A percentile compares a stretch with the other conserved stretches of the same genome.
Conservation (phyloP, 2,113 vertebrate species). For the Thunnus thynnus region DNA sequence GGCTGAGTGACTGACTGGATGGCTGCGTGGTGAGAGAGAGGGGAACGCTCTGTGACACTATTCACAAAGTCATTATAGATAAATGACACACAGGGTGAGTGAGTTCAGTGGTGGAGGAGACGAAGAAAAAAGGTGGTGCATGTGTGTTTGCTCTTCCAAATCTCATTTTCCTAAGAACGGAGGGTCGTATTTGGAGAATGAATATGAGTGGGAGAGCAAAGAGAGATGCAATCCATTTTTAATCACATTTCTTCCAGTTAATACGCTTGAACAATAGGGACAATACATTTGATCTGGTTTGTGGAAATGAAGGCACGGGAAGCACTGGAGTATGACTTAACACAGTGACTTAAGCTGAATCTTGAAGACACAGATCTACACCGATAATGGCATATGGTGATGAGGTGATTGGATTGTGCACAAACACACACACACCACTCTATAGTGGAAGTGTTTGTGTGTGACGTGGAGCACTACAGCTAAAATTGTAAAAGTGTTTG, state of each 20-base stretch:
- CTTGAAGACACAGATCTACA: conserved; percentile 45
- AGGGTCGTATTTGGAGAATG: conserved; percentile 71
- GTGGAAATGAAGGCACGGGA: conserved; percentile 54
- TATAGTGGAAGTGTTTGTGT: too few species aligned
- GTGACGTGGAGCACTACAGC: background rate
- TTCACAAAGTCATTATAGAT: conserved; percentile 96
- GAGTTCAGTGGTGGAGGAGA: conserved; percentile 83
- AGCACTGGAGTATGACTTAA: conserved; percentile 55
- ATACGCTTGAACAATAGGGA: conserved; percentile 70
- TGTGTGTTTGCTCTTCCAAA: conserved; percentile 70
- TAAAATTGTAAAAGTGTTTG: background rate
- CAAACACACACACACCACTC: background rate
- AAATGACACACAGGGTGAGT: conserved; percentile 86
- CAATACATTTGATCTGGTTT: conserved; percentile 68
- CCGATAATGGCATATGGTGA: conserved; percentile 28
- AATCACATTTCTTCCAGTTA: conserved; percentile 71
- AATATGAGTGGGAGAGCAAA: conserved; percentile 66
- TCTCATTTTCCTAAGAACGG: conserved; percentile 74
- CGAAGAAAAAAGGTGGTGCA: conserved; percentile 52
- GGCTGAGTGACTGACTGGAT: conserved; percentile 87
- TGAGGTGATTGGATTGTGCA: background rate
- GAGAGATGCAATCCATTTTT: conserved; percentile 70
- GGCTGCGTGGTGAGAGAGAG: conserved; percentile 71
- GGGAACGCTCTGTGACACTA: conserved; percentile 85
- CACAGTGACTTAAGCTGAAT: conserved; percentile 40